These are phyloP conservation scores for Troides helena DNA, from an alignment of 2,888 invertebrate genomes.

Conservation along the genomic window DNA sequence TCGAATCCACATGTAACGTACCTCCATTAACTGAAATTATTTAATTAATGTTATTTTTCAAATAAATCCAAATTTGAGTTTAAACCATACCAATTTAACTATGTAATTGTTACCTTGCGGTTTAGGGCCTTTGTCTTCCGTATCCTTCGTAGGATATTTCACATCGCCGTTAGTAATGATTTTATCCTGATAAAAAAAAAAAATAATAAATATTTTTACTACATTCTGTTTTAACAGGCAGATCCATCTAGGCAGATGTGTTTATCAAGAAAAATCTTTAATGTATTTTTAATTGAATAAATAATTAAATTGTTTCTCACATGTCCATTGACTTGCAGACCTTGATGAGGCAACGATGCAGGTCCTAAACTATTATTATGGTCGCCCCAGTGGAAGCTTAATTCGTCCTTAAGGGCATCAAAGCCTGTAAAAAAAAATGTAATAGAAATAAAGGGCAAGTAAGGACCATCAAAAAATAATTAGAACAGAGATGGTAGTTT, in stretches of 20 bases:
- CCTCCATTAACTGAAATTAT: constrained; percentile 68
- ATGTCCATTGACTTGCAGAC: constrained; percentile 61
- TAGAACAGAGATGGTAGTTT: no score
- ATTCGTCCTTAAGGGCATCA: constrained; percentile 85
- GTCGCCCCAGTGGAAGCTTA: constrained; percentile 85
- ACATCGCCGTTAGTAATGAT: constrained; percentile 69
- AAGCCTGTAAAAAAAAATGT: constrained; percentile 75
- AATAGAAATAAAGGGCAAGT: background rate
- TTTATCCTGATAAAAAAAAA: constrained; percentile 49
- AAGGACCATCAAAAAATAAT: background rate
- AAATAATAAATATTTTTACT: background rate
- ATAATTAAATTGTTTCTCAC: constrained; percentile 42
- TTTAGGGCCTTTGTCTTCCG: constrained; percentile 51
- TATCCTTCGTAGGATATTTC: constrained; percentile 57
- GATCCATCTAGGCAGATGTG: background rate
- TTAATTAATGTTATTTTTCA: background rate
- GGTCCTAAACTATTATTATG: constrained; percentile 83
- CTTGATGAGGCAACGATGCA: constrained; percentile 61
- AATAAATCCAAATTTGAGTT: background rate
- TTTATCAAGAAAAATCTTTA: constrained; percentile 3
- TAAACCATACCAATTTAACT: background rate
- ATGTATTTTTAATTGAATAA: constrained; percentile 12
- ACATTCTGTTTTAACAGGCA: no score
- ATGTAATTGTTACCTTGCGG: constrained; percentile 55
- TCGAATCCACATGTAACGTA: constrained; percentile 70